Base-by-base conservation (phyloP, 1,140 invertebrate species). In the Orussus abietinus region DNA sequence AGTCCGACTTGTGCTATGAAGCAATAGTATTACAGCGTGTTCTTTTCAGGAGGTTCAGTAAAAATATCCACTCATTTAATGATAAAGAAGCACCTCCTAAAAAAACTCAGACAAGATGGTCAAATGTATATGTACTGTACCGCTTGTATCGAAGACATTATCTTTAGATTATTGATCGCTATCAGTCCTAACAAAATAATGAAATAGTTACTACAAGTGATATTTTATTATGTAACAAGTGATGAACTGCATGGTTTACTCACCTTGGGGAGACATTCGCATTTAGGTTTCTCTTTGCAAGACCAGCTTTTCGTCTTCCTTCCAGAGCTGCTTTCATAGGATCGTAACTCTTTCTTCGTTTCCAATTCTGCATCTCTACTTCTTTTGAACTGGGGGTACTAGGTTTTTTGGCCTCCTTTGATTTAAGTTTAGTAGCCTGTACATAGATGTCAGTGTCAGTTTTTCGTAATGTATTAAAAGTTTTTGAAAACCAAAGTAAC, bases 331-430 rank as follows among this genome's bases (percentile, higher is more conserved):
- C 84, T 58, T 90, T 91, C 76, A 92, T 81, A 2, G 90, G 90
- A 73, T 93, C 89, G 64, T 93, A 95, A 48, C 84, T 91, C 53
- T 92, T 92, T 46, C 91, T 75, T 41, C 90, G 75, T 63, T 92
- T 91, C 90, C 90, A 94, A 74, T 92, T 92, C 63, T 89, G 87
- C 75, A 92, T 83, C 64, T 93, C 91, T 30, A 86, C 81, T 63
- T 90, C 88, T 48, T 78, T 75, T 25, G 78, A 71, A n/a, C 77
- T 79, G 13, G 81, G 57, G 3, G 75, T 76, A 5, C 77, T 76
- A 39, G 80, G 78, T 42, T 80, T 81, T n/a, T 78, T 64, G 12
- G 51, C 55, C 32, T 57, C 55, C 20, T 53, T 62, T 22, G 43
- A 22, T 37, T 59, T 62, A 12, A 11, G 33, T 37, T 52, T 61